phyloP scores from a whole-genome alignment of 2,888 invertebrate genomes.

The Ecdyonurus torrentis region DNA sequence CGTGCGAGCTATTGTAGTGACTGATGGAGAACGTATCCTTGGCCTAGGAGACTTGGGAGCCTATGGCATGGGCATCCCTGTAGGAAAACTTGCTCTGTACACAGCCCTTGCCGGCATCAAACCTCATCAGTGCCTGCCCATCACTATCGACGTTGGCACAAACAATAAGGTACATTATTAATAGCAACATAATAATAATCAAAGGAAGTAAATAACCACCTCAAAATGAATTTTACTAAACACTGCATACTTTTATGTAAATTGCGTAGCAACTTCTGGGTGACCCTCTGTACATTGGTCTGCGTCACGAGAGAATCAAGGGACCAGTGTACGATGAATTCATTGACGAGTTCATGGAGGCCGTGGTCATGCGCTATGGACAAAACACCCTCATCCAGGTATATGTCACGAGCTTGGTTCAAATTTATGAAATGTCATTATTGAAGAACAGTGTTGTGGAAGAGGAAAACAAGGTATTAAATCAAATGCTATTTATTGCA shows the following conservation, averaged over 20 bases:
- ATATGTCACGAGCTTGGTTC: too few relatives aligned
- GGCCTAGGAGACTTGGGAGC: conserved; percentile 95
- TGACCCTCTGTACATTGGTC: conserved; percentile 91
- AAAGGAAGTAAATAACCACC: too few relatives aligned
- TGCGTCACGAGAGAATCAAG: conserved; percentile 65
- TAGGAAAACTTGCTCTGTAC: conserved; percentile 92
- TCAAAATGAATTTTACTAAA: conserved; percentile 15
- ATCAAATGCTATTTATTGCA: too few relatives aligned
- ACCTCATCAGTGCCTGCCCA: conserved; percentile 87
- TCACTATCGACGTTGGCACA: conserved; percentile 88
- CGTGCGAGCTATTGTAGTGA: conserved; percentile 81
- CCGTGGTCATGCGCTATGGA: conserved; percentile 68
- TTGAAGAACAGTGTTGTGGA: too few relatives aligned
- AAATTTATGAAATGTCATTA: too few relatives aligned
- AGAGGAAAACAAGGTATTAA: too few relatives aligned
- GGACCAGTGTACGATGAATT: conserved; percentile 83
- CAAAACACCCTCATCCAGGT: conserved; percentile 67
- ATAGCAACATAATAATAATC: neutral
- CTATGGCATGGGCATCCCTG: conserved; percentile 97
- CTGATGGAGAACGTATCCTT: conserved; percentile 95
- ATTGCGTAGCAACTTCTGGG: conserved; percentile 49
- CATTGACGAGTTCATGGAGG: conserved; percentile 93
- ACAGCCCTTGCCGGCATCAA: conserved; percentile 94
- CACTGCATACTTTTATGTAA: neutral
- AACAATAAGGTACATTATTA: conserved; percentile 46